These are phyloP conservation scores for Botia kubotai DNA, from an alignment of 2,797 vertebrate genomes.

Conservation along the genomic window DNA sequence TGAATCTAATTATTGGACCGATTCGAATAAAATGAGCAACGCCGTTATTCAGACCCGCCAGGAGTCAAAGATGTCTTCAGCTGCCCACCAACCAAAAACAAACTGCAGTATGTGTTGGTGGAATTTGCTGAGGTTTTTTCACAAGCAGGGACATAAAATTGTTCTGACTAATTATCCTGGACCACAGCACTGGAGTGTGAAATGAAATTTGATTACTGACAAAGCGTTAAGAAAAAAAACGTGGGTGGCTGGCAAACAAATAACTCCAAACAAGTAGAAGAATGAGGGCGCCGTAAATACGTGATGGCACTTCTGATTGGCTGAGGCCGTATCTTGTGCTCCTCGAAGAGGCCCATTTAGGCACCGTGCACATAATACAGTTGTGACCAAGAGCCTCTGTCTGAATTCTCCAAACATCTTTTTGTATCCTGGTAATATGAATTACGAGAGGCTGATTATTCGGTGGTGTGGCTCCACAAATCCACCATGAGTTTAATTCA, in stretches of 20 bases:
- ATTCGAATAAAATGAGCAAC: slow-evolving; percentile 38
- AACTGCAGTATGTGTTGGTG: background rate
- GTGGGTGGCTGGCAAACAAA: slow-evolving; percentile 30
- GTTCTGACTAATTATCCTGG: slow-evolving; percentile 48
- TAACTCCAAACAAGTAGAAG: slow-evolving; percentile 46
- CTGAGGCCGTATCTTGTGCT: background rate
- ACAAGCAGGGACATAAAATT: slow-evolving; percentile 45
- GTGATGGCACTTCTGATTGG: slow-evolving; percentile 15
- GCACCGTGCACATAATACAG: slow-evolving; percentile 11
- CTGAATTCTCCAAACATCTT: slow-evolving; percentile 48
- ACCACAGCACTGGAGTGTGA: slow-evolving; percentile 23
- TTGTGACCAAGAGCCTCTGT: slow-evolving; percentile 15
- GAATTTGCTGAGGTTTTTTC: slow-evolving; percentile 36
- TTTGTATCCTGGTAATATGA: slow-evolving; percentile 49
- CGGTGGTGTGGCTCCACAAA: slow-evolving; percentile 50
- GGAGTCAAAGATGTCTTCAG: slow-evolving; percentile 23
- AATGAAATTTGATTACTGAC: slow-evolving; percentile 52
- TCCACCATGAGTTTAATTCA: slow-evolving; percentile 55
- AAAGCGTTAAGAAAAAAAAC: slow-evolving; percentile 44
- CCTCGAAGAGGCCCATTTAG: slow-evolving; percentile 13
- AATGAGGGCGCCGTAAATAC: slow-evolving; percentile 24
- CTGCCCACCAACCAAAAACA: background rate
- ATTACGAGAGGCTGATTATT: slow-evolving; percentile 58
- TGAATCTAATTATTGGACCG: slow-evolving; percentile 62
- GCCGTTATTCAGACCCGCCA: slow-evolving; percentile 17